Conservation (phyloP, 2,113 vertebrate species). For the Lepus americanus region DNA sequence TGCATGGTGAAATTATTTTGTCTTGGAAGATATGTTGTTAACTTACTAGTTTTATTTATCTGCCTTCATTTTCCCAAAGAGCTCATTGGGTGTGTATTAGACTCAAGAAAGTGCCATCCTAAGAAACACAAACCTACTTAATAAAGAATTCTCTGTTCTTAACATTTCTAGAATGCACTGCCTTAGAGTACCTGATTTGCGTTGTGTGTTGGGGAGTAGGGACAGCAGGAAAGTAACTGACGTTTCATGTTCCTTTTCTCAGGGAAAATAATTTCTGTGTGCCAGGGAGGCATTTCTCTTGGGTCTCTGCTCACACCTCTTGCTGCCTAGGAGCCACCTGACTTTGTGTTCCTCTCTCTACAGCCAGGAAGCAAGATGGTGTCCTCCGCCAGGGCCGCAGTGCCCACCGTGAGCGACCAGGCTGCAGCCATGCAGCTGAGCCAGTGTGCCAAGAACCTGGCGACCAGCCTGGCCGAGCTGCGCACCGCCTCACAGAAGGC, state of each 20-base stretch:
- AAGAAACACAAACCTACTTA: neutral
- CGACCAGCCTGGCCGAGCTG: constrained; percentile 96
- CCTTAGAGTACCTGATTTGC: neutral
- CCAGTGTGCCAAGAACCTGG: constrained; percentile 98
- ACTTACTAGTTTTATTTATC: neutral
- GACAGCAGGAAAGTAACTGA: neutral
- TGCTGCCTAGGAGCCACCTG: neutral
- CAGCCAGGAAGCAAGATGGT: constrained; percentile 99
- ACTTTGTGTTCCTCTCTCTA: constrained; percentile 57
- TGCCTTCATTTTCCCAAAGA: constrained; percentile 8
- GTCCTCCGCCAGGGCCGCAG: constrained; percentile 95
- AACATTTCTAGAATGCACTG: too few species aligned
- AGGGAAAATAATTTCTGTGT: neutral
- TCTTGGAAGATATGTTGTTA: neutral
- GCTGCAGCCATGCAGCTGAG: constrained; percentile 98
- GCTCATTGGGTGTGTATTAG: neutral
- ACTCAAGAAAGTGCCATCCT: neutral
- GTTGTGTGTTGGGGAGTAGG: neutral
- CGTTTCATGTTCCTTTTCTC: neutral
- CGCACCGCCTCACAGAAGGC: constrained; percentile 97
- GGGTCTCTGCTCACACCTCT: neutral
- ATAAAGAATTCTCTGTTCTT: neutral
- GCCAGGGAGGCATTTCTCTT: fast-evolving
- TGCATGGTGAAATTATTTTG: neutral
- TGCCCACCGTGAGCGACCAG: constrained; percentile 97